Base-by-base conservation (phyloP, 2,888 invertebrate genomes). In the Drosophila melanocephala region DNA sequence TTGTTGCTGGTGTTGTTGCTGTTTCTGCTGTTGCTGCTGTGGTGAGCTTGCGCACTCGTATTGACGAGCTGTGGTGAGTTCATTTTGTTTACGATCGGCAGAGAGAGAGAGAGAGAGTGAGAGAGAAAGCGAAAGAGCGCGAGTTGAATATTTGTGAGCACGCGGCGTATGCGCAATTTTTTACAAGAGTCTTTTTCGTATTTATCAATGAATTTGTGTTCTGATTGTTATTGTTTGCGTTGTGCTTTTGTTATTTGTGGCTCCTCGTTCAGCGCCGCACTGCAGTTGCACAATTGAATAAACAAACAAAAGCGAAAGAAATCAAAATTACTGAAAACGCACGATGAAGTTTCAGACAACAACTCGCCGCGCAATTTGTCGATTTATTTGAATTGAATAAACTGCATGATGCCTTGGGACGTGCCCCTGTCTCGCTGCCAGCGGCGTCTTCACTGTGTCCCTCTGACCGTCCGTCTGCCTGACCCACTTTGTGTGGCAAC, bases 21-120 rank as follows among this genome's bases (percentile, higher is more conserved):
- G 66, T 19, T 63, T 50, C 14, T 22, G 69, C 3, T 58, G 70
- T 16, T 55, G 67, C 53, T 68, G 76, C n/a, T 67, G 62, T 79
- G 82, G 72, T 82, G 82, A 64, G 74, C 70, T 79, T 81, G 81
- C 79, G 84, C 76, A 42, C 77, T 73, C 22, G 77, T 72, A 19
- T 72, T 83, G 51, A 81, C 90, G 55, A 92, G 77, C 80, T 92
- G 91, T 80, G 91, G 82, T 61, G 90, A 85, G 72, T 92, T 87
- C 92, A 92, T 92, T 72, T 75, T 73, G 72, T 72, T 81, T 79
- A 71, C 79, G 72, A 78, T 72, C 78, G 57, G 51, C 51, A 19
- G 60, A 30, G 63, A 35, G 58, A 30, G 64, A 52, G 55, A 56
- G 61, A 52, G 55, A 56, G 55, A 22, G 56, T 26, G 26, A 26